Percentiles rank a stretch among this genome's conserved stretches.
Evolutionary conservation across 1,140 invertebrate species (phyloP).

Genomic region (Sarcophaga peregrina): DNA sequence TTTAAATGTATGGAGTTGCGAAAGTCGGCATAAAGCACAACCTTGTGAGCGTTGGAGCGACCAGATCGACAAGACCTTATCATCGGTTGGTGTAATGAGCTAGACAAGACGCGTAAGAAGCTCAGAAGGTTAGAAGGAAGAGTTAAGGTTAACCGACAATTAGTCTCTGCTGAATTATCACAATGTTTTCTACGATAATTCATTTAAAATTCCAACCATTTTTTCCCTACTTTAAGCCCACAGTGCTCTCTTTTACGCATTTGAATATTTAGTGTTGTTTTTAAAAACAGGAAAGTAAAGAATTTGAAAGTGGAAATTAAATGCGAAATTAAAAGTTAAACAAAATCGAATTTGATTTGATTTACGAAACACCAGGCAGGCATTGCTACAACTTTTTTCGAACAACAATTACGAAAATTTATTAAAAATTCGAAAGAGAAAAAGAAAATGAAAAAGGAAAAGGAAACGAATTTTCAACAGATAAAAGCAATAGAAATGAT

Average conservation of each 20-base stretch:
- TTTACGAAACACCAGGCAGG: background rate
- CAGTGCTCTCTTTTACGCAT: background rate
- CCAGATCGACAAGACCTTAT: too few species aligned
- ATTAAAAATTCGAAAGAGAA: background rate
- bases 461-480: background rate
- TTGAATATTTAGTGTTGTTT: background rate
- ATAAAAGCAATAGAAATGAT: background rate
- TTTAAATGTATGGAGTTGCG: too few species aligned
- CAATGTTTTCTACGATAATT: too few species aligned
- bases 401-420: background rate
- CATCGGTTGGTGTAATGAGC: too few species aligned
- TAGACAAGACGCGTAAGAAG: too few species aligned
- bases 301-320: constrained; percentile 32
- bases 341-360: constrained; percentile 7
- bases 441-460: background rate
- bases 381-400: background rate
- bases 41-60: too few species aligned
- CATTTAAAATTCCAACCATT: too few species aligned
- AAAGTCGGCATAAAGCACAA: too few species aligned
- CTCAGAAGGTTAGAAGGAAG: too few species aligned
- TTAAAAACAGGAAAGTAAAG: background rate
- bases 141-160: too few species aligned
- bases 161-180: too few species aligned
- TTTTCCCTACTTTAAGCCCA: too few species aligned
- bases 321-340: background rate